Evolutionary conservation across 1,140 invertebrate genomes (phyloP), one percentile per base, ranked within the genome.

Genomic region (Araneus ventricosus): DNA sequence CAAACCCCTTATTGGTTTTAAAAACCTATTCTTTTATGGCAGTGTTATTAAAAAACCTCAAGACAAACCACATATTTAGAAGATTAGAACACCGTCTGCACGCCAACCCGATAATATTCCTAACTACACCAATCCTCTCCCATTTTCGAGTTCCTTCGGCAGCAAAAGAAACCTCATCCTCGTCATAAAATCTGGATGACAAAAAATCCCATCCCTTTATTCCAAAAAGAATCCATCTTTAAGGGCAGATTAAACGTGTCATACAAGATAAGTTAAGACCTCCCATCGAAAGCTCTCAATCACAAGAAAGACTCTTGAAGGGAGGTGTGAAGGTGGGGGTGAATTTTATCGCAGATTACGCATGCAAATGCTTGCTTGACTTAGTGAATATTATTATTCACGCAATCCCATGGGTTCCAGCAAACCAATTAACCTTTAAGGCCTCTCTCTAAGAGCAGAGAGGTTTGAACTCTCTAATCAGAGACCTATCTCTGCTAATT

Each of bases 401-500:
- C 30, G 75, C 80, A 52, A 84, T 90, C 79, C 89, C 89, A 27
- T 27, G 89, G 70, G 57, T 30, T 84, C 52, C 37, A 82, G 89
- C 75, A 79, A 80, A 90, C 89, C 89, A 90, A 90, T 90, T 90
- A 90, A 37, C 89, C 89, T 84, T 37, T 84, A 84, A 90, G 79
- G 80, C 89, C 27, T 63, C 89, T 52, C 82, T n/a, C 89, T 57
- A 61, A 75, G 89, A 75, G 88, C n/a, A 37, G 88, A 80, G 67
- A 90, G 75, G 79, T 90, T 90, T 90, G 52, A 63, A 82, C 89
- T 90, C 89, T 90, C 52, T 90, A 84, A 90, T 90, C 75, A 45
- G 89, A 63, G 89, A 79, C 57, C 79, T 79, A 90, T 90, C 89
- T 82, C 89, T 61, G 75, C 89, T 90, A 90, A 90, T 90, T 90